Conservation (phyloP, 2,888 invertebrate species). For the Argyresthia goedartella region DNA sequence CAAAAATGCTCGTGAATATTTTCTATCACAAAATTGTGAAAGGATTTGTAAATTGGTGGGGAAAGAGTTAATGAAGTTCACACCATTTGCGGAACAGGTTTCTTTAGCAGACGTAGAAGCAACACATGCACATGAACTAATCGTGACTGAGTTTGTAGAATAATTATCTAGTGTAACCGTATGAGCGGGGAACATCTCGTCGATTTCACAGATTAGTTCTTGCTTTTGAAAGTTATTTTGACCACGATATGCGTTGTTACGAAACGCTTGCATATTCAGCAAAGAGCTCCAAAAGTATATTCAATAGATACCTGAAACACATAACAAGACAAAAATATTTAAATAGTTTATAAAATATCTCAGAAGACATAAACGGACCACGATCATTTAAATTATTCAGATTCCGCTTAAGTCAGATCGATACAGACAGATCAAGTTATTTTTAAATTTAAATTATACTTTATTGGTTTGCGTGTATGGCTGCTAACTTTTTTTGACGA, state of each 20-base stretch:
- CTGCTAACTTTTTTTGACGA: conserved; percentile 52
- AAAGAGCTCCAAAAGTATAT: too few species aligned
- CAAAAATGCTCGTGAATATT: too few species aligned
- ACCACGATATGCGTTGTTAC: conserved; percentile 13
- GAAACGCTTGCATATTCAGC: not conserved
- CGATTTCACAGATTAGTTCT: conserved; percentile 58
- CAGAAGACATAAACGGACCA: not conserved
- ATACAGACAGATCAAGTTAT: conserved; percentile 47
- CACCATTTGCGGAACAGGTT: conserved; percentile 14
- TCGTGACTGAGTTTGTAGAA: conserved; percentile 51
- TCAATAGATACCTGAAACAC: too few species aligned
- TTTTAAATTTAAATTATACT: conserved; percentile 45
- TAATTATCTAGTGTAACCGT: conserved; percentile 52
- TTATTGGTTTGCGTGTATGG: conserved; percentile 44
- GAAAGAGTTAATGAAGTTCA: not conserved
- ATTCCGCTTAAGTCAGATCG: conserved; percentile 39
- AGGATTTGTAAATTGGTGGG: not conserved
- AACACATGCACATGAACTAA: conserved; percentile 31
- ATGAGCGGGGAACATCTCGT: conserved; percentile 30
- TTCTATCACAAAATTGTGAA: too few species aligned
- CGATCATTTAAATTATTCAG: conserved; percentile 28
- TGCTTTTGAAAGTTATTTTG: conserved; percentile 57
- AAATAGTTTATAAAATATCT: too few species aligned
- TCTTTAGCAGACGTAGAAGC: conserved; percentile 20
- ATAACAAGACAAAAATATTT: too few species aligned